phyloP scores from a whole-genome alignment of 2,888 invertebrate genomes.

The Microctonus aethiopoides region DNA sequence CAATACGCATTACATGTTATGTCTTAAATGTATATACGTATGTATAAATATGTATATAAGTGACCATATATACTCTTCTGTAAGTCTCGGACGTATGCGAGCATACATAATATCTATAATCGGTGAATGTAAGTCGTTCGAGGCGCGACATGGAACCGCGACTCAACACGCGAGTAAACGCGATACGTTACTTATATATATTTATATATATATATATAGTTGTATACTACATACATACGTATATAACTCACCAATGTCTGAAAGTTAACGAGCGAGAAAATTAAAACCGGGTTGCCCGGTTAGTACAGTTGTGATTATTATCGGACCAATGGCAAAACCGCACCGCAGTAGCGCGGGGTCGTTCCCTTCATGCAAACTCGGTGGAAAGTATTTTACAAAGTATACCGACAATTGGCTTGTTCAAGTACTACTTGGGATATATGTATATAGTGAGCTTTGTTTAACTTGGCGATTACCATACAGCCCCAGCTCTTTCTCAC shows the following conservation, averaged over 20 bases:
- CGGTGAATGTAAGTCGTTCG: slow-evolving; percentile 8
- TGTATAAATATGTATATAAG: not conserved
- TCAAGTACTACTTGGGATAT: slow-evolving; percentile 20
- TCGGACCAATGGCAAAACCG: slow-evolving; percentile 1
- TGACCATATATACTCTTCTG: not conserved
- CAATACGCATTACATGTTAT: slow-evolving; percentile 49
- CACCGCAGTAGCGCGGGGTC: not conserved
- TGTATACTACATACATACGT: not conserved
- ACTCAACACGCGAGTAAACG: slow-evolving; percentile 12
- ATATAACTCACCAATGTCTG: slow-evolving; percentile 35
- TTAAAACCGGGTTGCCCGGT: slow-evolving; percentile 40
- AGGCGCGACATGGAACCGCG: slow-evolving; percentile 10
- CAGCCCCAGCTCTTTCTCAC: not conserved
- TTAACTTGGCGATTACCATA: slow-evolving; percentile 10
- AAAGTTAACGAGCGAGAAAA: slow-evolving; percentile 46
- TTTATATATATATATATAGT: not conserved
- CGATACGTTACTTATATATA: not conserved
- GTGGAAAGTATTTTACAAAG: slow-evolving; percentile 34
- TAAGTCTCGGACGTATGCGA: not conserved
- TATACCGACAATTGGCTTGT: slow-evolving; percentile 38
- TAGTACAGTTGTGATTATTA: slow-evolving; percentile 36
- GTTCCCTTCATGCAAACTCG: slow-evolving; percentile 17
- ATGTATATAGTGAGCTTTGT: slow-evolving; percentile 6
- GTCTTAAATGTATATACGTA: slow-evolving; percentile 13
- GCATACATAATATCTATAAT: slow-evolving; percentile 14